Conservation (phyloP, 2,797 vertebrate species). For the Selene dorsalis region DNA sequence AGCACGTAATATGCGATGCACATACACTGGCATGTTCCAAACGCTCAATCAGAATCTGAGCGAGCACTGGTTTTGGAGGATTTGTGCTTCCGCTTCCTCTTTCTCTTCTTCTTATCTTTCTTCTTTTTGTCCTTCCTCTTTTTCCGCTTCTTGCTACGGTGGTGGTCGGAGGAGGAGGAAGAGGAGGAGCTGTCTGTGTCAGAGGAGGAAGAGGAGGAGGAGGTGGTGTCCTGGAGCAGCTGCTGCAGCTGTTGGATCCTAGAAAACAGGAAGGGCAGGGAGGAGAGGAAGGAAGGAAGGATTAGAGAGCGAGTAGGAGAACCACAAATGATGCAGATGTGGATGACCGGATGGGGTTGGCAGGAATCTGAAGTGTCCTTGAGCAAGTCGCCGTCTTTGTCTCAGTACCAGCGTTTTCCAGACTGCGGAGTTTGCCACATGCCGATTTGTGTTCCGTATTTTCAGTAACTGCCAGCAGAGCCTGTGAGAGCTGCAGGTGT, state of each 20-base stretch:
- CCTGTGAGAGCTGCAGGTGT: conserved; percentile 19
- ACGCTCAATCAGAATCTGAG: conserved; percentile 86
- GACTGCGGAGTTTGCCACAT: conserved; percentile 11
- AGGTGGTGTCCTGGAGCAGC: conserved; percentile 91
- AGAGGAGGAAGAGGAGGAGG: conserved; percentile 83
- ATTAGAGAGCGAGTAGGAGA: conserved; percentile 30
- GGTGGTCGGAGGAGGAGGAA: conserved; percentile 66
- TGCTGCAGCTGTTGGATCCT: conserved; percentile 96
- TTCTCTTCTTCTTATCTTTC: conserved; percentile 89
- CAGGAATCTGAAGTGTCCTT: conserved; percentile 30
- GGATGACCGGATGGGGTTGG: conserved; percentile 10
- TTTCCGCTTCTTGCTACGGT: conserved; percentile 87
- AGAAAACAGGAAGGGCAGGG: conserved; percentile 38
- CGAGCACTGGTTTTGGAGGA: conserved; percentile 86
- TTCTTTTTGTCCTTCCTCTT: conserved; percentile 88
- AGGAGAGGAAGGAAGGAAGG: conserved; percentile 20
- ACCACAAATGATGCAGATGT: conserved; percentile 15
- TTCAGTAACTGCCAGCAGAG: conserved; percentile 9
- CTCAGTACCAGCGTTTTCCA: background rate
- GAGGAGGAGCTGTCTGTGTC: conserved; percentile 85
- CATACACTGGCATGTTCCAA: background rate
- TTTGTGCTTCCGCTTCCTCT: conserved; percentile 86
- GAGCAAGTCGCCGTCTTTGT: conserved; percentile 5
- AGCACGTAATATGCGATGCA: background rate
- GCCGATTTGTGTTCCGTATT: conserved; percentile 3